Conservation (phyloP, 2,113 vertebrate genomes). For the Datnioides undecimradiatus region DNA sequence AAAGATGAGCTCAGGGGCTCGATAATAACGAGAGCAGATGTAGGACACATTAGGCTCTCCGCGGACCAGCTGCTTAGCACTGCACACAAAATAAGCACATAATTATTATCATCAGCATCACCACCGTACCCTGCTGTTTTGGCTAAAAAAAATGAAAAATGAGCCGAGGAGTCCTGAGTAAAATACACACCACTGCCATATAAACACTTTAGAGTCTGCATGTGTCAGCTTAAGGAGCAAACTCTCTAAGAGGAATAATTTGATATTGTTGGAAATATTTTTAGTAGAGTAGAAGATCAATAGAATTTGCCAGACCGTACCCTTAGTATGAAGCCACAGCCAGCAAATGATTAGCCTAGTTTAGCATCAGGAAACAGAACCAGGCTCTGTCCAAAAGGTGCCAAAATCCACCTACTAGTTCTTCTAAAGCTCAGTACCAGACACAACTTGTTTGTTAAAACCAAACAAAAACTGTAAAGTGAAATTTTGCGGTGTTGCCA, state of each 20-base stretch:
- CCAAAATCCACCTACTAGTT: neutral
- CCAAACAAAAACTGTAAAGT: too few species aligned
- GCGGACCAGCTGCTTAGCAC: constrained; percentile 98
- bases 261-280: neutral
- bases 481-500: too few species aligned
- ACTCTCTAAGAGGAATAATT: too few species aligned
- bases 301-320: too few species aligned
- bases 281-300: neutral
- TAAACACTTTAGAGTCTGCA: neutral
- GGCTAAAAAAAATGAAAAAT: neutral
- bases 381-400: neutral
- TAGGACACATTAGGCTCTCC: constrained; percentile 99
- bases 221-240: neutral
- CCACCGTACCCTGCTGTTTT: neutral
- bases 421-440: neutral
- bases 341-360: neutral
- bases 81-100: constrained; percentile 71
- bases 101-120: neutral
- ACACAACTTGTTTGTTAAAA: too few species aligned
- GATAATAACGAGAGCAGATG: constrained; percentile 99
- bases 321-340: neutral
- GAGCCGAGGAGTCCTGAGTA: neutral
- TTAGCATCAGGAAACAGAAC: constrained; percentile 1
- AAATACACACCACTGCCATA: neutral
- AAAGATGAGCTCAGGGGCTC: constrained; percentile 99